phyloP scores from a whole-genome alignment of 2,888 invertebrate genomes.

The Buathra laborator region DNA sequence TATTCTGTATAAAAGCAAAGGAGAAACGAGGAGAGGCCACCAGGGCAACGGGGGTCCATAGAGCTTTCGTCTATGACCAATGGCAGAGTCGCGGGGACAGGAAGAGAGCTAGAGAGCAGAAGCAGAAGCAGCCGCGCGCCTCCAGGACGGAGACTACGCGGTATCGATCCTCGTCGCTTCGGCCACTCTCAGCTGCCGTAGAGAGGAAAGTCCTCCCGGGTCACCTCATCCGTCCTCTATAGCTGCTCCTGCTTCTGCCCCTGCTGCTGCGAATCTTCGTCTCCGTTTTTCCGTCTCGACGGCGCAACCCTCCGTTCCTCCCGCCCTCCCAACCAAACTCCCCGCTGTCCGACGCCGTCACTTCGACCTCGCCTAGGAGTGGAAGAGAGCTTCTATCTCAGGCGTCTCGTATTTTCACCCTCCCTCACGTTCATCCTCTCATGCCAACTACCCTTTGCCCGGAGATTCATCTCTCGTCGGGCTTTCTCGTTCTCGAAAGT shows the following conservation, averaged over 20 bases:
- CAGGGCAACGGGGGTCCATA: conserved; percentile 77
- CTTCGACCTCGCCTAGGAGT: conserved; percentile 61
- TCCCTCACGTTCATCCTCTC: conserved; percentile 58
- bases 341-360: conserved; percentile 65
- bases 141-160: conserved; percentile 57
- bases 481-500: conserved; percentile 32
- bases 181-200: conserved; percentile 66
- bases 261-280: conserved; percentile 74
- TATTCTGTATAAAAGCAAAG: conserved; percentile 45
- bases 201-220: conserved; percentile 76
- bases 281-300: conserved; percentile 74
- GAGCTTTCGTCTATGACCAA: conserved; percentile 84
- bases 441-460: conserved; percentile 64
- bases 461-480: conserved; percentile 70
- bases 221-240: conserved; percentile 80
- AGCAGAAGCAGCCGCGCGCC: conserved; percentile 66
- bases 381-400: conserved; percentile 39
- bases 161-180: conserved; percentile 66
- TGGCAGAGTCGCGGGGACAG: conserved; percentile 81
- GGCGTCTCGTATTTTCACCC: conserved; percentile 59
- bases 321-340: conserved; percentile 60
- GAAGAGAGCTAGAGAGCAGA: conserved; percentile 45
- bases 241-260: conserved; percentile 56
- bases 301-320: conserved; percentile 56
- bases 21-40: conserved; percentile 57